These are phyloP conservation scores for Zaprionus obscuricornis DNA, from an alignment of 2,888 invertebrate species.

Conservation along the genomic window DNA sequence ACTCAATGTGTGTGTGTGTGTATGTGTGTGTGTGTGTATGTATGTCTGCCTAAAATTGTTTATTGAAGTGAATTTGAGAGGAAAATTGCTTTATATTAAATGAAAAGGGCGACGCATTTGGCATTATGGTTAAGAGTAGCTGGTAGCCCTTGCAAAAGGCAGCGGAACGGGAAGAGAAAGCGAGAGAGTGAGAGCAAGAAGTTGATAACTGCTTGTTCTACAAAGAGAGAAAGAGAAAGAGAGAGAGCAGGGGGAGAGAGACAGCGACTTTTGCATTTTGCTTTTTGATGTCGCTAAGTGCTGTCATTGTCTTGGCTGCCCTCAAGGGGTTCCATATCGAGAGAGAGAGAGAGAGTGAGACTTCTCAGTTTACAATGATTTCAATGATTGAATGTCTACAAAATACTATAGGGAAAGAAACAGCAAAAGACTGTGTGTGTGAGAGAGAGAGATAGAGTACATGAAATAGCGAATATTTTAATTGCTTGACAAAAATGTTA, in stretches of 20 bases:
- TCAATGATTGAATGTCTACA: too few species aligned
- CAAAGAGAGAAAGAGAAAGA: too few species aligned
- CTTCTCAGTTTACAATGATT: too few species aligned
- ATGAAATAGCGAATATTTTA: conserved; percentile 9
- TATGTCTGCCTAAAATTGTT: conserved; percentile 59
- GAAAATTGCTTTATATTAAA: conserved; percentile 76
- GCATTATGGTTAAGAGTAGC: conserved; percentile 37
- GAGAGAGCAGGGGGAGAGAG: neutral
- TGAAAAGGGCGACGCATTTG: conserved; percentile 60
- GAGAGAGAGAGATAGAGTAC: neutral
- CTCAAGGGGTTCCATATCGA: conserved; percentile 42
- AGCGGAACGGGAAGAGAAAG: neutral
- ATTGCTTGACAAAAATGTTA: conserved; percentile 19
- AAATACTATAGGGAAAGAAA: too few species aligned
- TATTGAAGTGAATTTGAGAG: conserved; percentile 76
- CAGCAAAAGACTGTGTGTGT: neutral
- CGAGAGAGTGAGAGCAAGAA: neutral
- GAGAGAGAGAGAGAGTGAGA: too few species aligned
- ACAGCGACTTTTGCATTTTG: conserved; percentile 49
- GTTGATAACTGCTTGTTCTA: too few species aligned
- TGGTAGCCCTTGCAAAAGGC: neutral
- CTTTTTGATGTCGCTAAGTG: conserved; percentile 67
- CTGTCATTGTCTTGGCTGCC: conserved; percentile 63
- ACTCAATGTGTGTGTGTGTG: conserved; percentile 4
- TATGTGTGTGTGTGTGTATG: conserved; percentile 12